phyloP scores from a whole-genome alignment of 2,113 vertebrate species.

The Rhinopomastus cyanomelas region DNA sequence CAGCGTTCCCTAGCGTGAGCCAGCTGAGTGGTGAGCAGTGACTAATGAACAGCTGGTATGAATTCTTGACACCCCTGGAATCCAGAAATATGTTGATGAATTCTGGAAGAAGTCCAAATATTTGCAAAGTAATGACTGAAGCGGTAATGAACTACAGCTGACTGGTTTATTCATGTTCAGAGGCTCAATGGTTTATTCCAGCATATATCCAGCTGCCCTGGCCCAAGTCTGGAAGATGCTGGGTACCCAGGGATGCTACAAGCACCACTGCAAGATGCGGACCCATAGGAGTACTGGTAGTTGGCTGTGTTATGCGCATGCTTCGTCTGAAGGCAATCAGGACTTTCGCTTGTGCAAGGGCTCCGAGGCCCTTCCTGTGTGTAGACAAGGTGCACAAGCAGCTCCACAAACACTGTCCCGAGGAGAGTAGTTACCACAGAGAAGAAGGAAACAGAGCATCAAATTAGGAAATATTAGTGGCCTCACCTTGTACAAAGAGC shows the following conservation, averaged over 20 bases:
- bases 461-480: background rate
- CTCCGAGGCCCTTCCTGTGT: background rate
- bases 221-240: background rate
- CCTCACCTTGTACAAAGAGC: background rate
- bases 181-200: background rate
- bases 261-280: accelerated
- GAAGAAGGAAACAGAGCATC: background rate
- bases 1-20: background rate
- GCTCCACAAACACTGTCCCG: background rate
- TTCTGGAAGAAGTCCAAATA: constrained; percentile 52
- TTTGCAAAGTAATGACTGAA: constrained; percentile 55
- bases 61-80: constrained; percentile 59
- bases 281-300: background rate
- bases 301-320: accelerated
- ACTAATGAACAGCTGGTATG: constrained; percentile 65
- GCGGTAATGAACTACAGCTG: constrained; percentile 49
- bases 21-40: constrained; percentile 34
- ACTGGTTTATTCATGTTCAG: constrained; percentile 1
- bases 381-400: background rate
- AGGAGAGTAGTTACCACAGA: background rate
- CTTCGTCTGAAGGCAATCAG: background rate
- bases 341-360: background rate
- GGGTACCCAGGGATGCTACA: background rate
- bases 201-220: background rate
- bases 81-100: constrained; percentile 58